These are phyloP conservation scores for Syngnathus typhle DNA, from an alignment of 2,113 vertebrate genomes.

Conservation along the genomic window DNA sequence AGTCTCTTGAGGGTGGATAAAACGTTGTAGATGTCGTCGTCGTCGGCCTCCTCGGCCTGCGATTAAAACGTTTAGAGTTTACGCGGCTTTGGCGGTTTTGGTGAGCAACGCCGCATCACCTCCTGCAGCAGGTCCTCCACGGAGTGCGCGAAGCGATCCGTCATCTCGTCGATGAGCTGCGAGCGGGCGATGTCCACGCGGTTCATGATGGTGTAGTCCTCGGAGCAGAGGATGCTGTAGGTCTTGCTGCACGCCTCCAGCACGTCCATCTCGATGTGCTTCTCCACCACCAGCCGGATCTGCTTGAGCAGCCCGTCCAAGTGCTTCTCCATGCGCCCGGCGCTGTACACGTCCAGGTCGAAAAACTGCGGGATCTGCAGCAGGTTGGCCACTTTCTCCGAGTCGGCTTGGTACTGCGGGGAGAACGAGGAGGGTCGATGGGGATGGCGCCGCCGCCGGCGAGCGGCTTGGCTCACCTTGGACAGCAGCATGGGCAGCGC, in stretches of 20 bases:
- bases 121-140: slow-evolving; percentile 96
- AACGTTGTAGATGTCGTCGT: slow-evolving; percentile 97
- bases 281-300: slow-evolving; percentile 96
- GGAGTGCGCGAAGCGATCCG: slow-evolving; percentile 89
- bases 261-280: slow-evolving; percentile 93
- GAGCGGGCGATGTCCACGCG: slow-evolving; percentile 96
- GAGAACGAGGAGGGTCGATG: background rate
- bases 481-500: slow-evolving; percentile 95
- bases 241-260: slow-evolving; percentile 98
- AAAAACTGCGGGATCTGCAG: slow-evolving; percentile 96
- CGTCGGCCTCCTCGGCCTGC: slow-evolving; percentile 96
- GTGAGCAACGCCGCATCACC: slow-evolving; percentile 57
- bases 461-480: slow-evolving; percentile 74
- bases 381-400: slow-evolving; percentile 97
- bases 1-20: slow-evolving; percentile 92
- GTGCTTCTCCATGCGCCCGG: slow-evolving; percentile 98
- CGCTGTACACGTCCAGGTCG: slow-evolving; percentile 97
- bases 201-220: slow-evolving; percentile 99
- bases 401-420: slow-evolving; percentile 88
- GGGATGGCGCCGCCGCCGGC: no score
- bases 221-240: slow-evolving; percentile 97
- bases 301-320: slow-evolving; percentile 95
- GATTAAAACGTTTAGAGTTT: slow-evolving; percentile 8
- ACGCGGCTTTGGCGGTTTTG: background rate
- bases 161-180: slow-evolving; percentile 96